Base-by-base conservation (phyloP, 2,113 vertebrate genomes). In the Charadrius vociferus region DNA sequence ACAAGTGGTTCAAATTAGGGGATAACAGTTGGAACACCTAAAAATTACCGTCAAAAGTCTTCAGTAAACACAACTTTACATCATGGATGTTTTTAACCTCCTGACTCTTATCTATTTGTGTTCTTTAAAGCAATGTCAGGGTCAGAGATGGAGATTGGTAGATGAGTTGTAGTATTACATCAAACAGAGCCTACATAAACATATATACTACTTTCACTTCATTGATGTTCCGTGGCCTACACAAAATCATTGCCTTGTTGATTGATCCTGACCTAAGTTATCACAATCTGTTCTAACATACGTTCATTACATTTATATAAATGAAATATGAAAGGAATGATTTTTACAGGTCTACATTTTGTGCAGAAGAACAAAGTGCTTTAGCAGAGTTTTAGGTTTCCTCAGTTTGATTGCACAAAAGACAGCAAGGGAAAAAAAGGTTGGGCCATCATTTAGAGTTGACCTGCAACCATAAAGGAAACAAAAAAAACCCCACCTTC, bases 121-220 rank as follows among this genome's bases (percentile, higher is more conserved):
- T 92, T 96, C 90, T 96, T 96, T 90, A 94, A 91, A 90, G 78
- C 68, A 91, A 74, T 67, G 59, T 83, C 71, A 94, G 66, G 58
- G 84, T 79, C 93, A 95, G 62, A 92, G 81, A 95, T 74, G 67
- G 75, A 80, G 70, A 77, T n/a, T 30, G 49, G n/a, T 77, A 83
- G 65, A 77, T 73, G 74, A 89, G 87, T 83, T 96, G 93, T 86
- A 92, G 90, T 96, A 96, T 96, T 96, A 92, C 85, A 92, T 93
- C 84, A 95, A 90, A 93, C 82, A 79, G 53, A 90, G 20, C 50
- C 72, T 82, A 67, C 71, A 81, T 82, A 78, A 95, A 83, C 71
- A 65, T 71, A 89, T 56, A 72, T 21, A 29, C 37, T 67, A 12
- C 36, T 74, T 85, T 62, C 49, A 53, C 81, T 93, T 93, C 71